Percentiles rank a stretch among this genome's conserved stretches.
Conservation (phyloP, 2,888 invertebrate species). For the Acleris holmiana region DNA sequence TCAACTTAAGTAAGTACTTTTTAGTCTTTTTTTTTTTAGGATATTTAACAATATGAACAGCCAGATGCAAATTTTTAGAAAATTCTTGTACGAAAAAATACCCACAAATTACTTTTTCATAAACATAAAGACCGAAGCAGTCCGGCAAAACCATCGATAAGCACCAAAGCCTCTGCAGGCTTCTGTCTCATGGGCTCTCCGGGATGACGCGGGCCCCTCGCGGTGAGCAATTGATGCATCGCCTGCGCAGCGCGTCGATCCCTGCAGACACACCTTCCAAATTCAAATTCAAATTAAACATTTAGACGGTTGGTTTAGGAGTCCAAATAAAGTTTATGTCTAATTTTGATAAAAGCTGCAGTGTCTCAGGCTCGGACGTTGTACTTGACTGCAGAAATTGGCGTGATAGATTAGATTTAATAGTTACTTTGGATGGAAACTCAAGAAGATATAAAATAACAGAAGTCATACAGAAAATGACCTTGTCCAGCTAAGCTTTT, state of each 20-base stretch:
- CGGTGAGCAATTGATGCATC: constrained; percentile 79
- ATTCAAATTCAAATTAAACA: constrained; percentile 7
- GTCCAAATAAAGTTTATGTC: not conserved
- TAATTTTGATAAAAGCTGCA: no score
- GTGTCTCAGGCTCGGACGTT: no score
- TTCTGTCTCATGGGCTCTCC: constrained; percentile 36
- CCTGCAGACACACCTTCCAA: constrained; percentile 6
- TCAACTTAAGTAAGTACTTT: no score
- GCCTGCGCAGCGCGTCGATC: constrained; percentile 55
- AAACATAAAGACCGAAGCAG: not conserved
- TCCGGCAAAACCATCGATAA: constrained; percentile 22
- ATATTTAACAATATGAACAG: no score
- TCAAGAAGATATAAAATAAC: no score
- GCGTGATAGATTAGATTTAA: no score
- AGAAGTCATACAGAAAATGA: no score
- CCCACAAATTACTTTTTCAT: not conserved
- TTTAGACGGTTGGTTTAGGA: not conserved
- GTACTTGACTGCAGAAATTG: no score
- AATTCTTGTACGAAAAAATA: not conserved
- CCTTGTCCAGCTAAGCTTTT: no score
- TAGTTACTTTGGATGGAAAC: no score
- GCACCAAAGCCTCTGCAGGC: constrained; percentile 19
- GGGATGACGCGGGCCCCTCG: constrained; percentile 61
- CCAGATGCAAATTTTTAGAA: no score
- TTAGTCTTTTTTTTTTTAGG: no score